phyloP scores from a whole-genome alignment of 2,888 invertebrate species.

The Sinopyrophorus schimmeli region DNA sequence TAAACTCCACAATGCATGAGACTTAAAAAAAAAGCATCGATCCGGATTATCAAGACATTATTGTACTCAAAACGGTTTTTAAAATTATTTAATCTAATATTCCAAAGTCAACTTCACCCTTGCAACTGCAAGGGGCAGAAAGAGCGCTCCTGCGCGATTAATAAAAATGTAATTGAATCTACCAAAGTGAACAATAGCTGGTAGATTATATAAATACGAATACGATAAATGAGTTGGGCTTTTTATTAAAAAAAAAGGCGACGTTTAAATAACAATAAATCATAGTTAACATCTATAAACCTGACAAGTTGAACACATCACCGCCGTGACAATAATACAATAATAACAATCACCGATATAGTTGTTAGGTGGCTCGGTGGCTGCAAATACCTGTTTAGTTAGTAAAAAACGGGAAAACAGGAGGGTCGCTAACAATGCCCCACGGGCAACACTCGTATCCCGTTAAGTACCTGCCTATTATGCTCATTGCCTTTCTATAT shows the following conservation, averaged over 20 bases:
- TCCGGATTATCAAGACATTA: no score
- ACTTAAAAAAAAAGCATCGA: no score
- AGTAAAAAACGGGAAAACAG: constrained; percentile 45
- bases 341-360: constrained; percentile 39
- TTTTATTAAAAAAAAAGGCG: constrained; percentile 25
- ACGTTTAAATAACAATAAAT: constrained; percentile 43
- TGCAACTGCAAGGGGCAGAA: no score
- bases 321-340: constrained; percentile 32
- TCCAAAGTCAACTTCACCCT: no score
- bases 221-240: no score
- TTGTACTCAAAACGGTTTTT: no score
- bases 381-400: constrained; percentile 41
- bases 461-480: constrained; percentile 47
- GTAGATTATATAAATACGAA: no score
- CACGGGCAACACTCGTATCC: constrained; percentile 40
- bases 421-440: constrained; percentile 37
- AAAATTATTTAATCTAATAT: no score
- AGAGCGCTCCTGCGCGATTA: no score
- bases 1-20: no score
- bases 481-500: constrained; percentile 36
- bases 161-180: no score
- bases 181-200: no score
- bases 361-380: constrained; percentile 40
- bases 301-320: constrained; percentile 37
- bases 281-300: constrained; percentile 34